These are phyloP conservation scores for Melipona beecheii DNA, from an alignment of 2,888 invertebrate species.

Conservation along the genomic window DNA sequence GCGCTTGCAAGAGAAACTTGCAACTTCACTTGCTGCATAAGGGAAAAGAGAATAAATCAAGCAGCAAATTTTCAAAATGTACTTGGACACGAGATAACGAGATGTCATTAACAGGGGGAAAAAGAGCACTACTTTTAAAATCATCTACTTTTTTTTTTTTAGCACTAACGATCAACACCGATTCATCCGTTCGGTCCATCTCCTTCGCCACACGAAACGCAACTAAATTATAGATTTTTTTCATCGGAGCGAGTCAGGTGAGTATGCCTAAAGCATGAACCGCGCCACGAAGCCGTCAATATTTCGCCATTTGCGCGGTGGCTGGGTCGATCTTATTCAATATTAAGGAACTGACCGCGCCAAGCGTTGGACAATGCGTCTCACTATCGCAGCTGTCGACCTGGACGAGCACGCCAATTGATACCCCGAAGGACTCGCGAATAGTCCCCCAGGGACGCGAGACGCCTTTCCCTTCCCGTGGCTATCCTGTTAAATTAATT, in stretches of 20 bases:
- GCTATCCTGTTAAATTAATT: constrained; percentile 62
- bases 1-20: no score
- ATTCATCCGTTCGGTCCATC: neutral
- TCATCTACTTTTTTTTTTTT: no score
- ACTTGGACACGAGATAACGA: no score
- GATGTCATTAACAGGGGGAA: no score
- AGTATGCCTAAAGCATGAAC: constrained; percentile 11
- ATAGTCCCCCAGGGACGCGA: constrained; percentile 77
- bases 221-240: neutral
- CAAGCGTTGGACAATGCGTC: constrained; percentile 76
- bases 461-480: constrained; percentile 42
- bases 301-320: constrained; percentile 70
- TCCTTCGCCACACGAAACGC: neutral
- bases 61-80: no score
- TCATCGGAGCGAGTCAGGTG: neutral
- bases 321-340: constrained; percentile 78
- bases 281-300: constrained; percentile 67
- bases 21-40: no score
- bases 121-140: no score
- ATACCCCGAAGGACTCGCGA: constrained; percentile 79
- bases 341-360: constrained; percentile 76
- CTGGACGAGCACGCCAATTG: constrained; percentile 79
- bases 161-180: neutral
- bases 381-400: constrained; percentile 77
- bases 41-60: no score